Evolutionary conservation across 2,113 vertebrate genomes (phyloP), one percentile per base, ranked within the genome.

Genomic region (Climacteris rufus): DNA sequence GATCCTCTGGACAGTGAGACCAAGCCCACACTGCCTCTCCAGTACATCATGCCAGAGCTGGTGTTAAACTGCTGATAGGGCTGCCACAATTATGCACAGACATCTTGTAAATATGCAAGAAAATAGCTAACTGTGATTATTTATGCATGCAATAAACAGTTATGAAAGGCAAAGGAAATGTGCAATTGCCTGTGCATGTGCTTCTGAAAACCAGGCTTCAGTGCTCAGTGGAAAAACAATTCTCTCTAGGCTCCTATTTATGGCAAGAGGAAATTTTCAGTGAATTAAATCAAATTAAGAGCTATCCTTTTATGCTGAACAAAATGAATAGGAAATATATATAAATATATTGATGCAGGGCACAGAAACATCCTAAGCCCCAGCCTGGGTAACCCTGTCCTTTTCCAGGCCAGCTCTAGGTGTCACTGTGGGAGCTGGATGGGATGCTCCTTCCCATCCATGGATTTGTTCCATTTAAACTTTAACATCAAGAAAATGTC

Each of bases 401-500:
- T 96, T 89, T 90, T 4, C 83, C 45, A 71, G 74, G 47, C 91
- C 89, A 89, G 65, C 93, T 91, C 52, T 83, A 93, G 78, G 89
- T 95, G 92, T 96, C 95, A 92, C 81, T 90, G 94, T 90, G 94
- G 89, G 96, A 97, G 86, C 94, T 96, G 70, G 0, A 69, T 94
- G 94, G 11, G 84, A 71, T 47, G 42, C 84, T 95, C 63, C 33
- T 53, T 92, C 81, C 84, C 84, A 69, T 65, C 89, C 81, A 16
- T 20, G 86, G 80, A 81, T 79, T 80, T 88, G 90, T 93, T 95
- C 93, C 93, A 90, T 81, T 96, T 96, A 92, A 96, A 97, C 95
- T 95, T 94, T 52, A 89, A 87, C 95, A 93, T 69, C 88, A 82
- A 86, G 94, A 85, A 96, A 97, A 96, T 95, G 95, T 96, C 93